Evolutionary conservation across 1,140 invertebrate species (phyloP), one percentile per base, ranked within the genome.

Genomic region (Camponotus floridanus): DNA sequence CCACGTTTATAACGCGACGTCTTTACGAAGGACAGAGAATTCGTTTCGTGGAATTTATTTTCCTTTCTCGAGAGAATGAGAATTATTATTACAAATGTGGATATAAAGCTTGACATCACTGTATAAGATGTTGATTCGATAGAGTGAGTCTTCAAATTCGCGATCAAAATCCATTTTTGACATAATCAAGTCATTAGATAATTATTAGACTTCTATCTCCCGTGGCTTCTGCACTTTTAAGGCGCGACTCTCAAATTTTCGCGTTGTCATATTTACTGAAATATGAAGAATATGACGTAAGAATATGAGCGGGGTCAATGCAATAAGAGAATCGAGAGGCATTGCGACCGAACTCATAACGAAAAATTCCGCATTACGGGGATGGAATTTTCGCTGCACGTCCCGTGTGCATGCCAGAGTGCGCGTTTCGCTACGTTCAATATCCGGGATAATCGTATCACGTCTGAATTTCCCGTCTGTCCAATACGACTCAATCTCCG

Each of bases 371-470:
- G 45, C 7, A 8, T 59, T n/a, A 39, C 51, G 6, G 33, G 21
- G 13, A 13, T 33, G 79, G 57, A 73, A 81, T 73, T 61, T 45
- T 73, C 62, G 36, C 39, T 51, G 31, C 31, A 11, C 78, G 64
- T 57, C 18, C 33, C 76, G 67, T 42, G 39, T 7, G 36, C 79
- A 21, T 39, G 67, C 48, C 4, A 26, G 9, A 78, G 18, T 48
- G 18, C 62, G 18, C n/a, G 21, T 81, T 81, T 73, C 39, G 39
- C 67, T 26, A 57, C 33, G 3, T 73, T 9, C 79, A 73, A 81
- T 81, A 71, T 81, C 21, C 67, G 33, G 45, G n/a, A 81, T 81
- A 71, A 81, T 81, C 68, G 68, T 64, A 61, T 83, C 51, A 45
- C 79, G 55, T 62, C 39, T 61, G 79, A 83, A 33, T 73, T 83